A percentile compares a stretch with the other conserved stretches of the same genome.
Evolutionary conservation across 2,888 invertebrate genomes (phyloP).

Genomic region (Liodrosophila aerea): DNA sequence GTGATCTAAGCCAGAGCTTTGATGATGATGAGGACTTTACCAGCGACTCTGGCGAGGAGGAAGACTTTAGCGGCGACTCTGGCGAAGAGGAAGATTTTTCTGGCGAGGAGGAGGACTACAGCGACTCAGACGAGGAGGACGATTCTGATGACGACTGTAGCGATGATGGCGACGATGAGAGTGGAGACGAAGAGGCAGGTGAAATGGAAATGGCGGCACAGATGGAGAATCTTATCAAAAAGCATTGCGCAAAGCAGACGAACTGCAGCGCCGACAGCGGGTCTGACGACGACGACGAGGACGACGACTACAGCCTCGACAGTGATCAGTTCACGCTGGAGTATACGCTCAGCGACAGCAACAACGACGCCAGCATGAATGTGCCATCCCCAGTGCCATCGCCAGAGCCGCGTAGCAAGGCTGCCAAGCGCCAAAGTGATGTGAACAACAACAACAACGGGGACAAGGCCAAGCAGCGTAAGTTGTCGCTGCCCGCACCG

Average conservation of each 20-base stretch:
- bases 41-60: not conserved
- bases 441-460: not conserved
- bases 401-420: no score
- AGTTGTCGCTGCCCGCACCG: not conserved
- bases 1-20: slow-evolving; percentile 3
- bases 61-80: not conserved
- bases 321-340: no score
- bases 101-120: not conserved
- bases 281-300: not conserved
- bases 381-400: no score
- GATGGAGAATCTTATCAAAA: no score
- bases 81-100: no score
- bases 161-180: not conserved
- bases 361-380: no score
- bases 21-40: not conserved
- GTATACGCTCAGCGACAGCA: no score
- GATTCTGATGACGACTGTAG: not conserved
- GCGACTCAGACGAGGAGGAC: not conserved
- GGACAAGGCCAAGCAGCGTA: not conserved
- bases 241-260: no score
- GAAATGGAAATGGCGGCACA: no score
- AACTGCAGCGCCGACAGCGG: no score
- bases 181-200: not conserved
- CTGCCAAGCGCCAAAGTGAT: no score
- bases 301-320: not conserved